Evolutionary conservation across 2,113 vertebrate species (phyloP), one percentile per base, ranked within the genome.

Genomic region (Mobula birostris): DNA sequence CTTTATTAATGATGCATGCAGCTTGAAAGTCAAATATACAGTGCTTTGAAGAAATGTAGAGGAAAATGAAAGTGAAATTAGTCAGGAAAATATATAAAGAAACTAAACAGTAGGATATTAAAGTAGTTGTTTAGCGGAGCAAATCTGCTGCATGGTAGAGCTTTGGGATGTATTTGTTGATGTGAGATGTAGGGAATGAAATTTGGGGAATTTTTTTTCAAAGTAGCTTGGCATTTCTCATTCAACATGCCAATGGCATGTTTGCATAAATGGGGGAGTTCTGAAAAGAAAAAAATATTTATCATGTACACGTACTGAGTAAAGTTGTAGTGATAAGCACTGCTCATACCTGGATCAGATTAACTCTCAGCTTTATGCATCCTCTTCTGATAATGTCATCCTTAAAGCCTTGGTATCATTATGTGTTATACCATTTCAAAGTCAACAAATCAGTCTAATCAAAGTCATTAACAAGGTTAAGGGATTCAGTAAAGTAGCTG

Each of bases 1-100:
- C 91, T 93, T 93, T 93, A 93, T 93, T 74, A 93, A 72, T 74
- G 91, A 76, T 93, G 91, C 91, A 93, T 76, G 61, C 85, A 66
- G 61, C 85, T 90, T 15, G 21, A 72, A 72, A 93, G 68, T 27
- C 68, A 74, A 74, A 70, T 56, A 74, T 74, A 93, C 48, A 48
- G 48, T 48, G 48, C 91, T 48, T 48, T 56, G 90, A 93, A 93
- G 63, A 48, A 72, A 93, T 70, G 68, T 93, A 74, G 68, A 74
- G 24, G 91, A 93, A 48, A 27, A 56, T 56, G 68, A 74, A 74
- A 93, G 36, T 56, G 91, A 93, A 93, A 74, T 93, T 93, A 74
- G 91, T 56, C 91, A 74, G 70, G 91, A 76, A 93, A 74, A 70
- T 93, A 70, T 93, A 92, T 27, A 93, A 74, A 76, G 36, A 70